Evolutionary conservation across 2,888 invertebrate genomes (phyloP).

Genomic region (Panopea generosa): DNA sequence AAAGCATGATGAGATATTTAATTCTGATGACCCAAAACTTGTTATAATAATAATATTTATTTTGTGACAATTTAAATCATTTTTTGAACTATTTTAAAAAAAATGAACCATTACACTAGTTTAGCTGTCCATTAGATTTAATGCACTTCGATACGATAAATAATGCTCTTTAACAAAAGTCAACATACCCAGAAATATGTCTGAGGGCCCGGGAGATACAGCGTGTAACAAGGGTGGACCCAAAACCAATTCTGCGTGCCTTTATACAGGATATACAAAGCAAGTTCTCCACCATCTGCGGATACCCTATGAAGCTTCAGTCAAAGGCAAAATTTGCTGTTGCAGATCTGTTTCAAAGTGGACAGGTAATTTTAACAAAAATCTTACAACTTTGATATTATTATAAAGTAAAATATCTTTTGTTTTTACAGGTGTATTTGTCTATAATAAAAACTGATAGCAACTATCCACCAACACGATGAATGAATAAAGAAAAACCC

Average conservation of each 20-base stretch:
- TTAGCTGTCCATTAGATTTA: no score
- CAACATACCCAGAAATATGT: slow-evolving; percentile 78
- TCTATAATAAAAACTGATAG: not conserved
- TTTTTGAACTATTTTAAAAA: no score
- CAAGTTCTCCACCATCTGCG: slow-evolving; percentile 79
- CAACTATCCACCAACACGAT: no score
- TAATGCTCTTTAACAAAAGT: not conserved
- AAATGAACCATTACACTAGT: no score
- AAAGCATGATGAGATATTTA: no score
- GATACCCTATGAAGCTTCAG: slow-evolving; percentile 71
- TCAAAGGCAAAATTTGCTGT: slow-evolving; percentile 70
- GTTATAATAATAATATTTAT: no score
- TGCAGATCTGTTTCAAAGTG: slow-evolving; percentile 42
- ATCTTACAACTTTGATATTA: not conserved
- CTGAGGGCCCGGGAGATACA: slow-evolving; percentile 73
- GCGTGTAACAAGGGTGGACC: slow-evolving; percentile 73
- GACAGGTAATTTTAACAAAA: slow-evolving; percentile 40
- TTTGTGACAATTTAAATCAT: no score
- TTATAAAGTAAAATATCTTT: not conserved
- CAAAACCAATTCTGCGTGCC: slow-evolving; percentile 73
- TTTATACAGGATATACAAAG: slow-evolving; percentile 78
- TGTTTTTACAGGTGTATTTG: not conserved
- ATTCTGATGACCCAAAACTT: no score
- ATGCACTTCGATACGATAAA: no score
- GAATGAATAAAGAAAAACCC: no score